phyloP scores from a whole-genome alignment of 1,140 invertebrate genomes.

The Sinella curviseta region DNA sequence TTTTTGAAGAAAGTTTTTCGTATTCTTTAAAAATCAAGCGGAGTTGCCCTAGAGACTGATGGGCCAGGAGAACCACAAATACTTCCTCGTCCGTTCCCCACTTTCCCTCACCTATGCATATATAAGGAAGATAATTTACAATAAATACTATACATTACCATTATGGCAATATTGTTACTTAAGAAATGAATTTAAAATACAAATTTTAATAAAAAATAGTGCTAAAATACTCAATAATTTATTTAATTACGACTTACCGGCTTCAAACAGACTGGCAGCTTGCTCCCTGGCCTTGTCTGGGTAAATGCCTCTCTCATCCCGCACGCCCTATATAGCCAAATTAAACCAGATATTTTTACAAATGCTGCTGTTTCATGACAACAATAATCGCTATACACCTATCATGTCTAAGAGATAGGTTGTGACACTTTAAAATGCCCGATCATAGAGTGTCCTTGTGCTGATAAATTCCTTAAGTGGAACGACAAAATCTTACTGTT shows the following conservation, averaged over 20 bases:
- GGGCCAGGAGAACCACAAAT: slow-evolving; percentile 69
- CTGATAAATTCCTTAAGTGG: too few relatives aligned
- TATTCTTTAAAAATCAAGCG: slow-evolving; percentile 69
- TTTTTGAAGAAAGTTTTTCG: slow-evolving; percentile 65
- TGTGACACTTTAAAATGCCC: too few relatives aligned
- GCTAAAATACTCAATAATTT: too few relatives aligned
- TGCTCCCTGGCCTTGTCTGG: slow-evolving; percentile 32
- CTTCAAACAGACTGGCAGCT: slow-evolving; percentile 32
- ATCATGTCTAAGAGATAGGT: too few relatives aligned
- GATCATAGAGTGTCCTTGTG: too few relatives aligned
- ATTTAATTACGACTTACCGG: slow-evolving; percentile 37
- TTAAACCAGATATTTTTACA: too few relatives aligned
- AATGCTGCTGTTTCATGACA: too few relatives aligned
- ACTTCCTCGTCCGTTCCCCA: slow-evolving; percentile 71
- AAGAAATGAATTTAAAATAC: too few relatives aligned
- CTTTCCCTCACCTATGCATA: slow-evolving; percentile 61
- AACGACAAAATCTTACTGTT: neutral
- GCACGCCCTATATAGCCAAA: slow-evolving; percentile 33
- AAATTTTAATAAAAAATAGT: too few relatives aligned
- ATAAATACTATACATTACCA: neutral
- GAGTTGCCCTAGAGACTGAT: slow-evolving; percentile 68
- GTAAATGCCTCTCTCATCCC: slow-evolving; percentile 44
- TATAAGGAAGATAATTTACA: slow-evolving; percentile 27
- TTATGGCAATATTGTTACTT: too few relatives aligned
- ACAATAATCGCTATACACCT: too few relatives aligned